These are phyloP conservation scores for Alloscopus bannaensis DNA, from an alignment of 2,888 invertebrate species.

Conservation along the genomic window DNA sequence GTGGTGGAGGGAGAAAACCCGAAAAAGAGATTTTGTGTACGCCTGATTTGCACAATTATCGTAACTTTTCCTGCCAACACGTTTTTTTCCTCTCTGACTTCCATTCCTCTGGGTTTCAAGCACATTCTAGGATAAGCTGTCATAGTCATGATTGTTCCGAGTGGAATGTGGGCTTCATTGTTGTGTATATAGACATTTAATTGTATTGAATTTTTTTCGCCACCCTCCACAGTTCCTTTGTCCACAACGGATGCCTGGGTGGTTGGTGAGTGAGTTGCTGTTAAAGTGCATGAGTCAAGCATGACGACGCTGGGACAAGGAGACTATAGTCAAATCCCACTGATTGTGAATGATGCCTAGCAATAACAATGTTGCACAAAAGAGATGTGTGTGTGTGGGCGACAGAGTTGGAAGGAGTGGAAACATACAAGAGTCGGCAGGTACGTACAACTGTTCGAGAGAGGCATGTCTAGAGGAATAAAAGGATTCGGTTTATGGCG, in stretches of 20 bases:
- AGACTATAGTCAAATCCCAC: too few relatives aligned
- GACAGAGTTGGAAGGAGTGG: too few relatives aligned
- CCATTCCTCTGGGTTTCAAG: not conserved
- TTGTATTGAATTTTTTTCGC: not conserved
- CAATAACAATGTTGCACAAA: too few relatives aligned
- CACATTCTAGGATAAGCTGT: not conserved
- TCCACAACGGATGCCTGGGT: not conserved
- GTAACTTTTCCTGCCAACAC: constrained; percentile 7
- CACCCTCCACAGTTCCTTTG: too few relatives aligned
- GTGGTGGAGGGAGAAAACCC: not conserved
- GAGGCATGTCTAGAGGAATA: too few relatives aligned
- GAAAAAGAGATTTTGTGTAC: not conserved
- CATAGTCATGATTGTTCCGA: not conserved
- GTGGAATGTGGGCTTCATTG: not conserved
- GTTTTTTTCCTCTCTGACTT: not conserved
- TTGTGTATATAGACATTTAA: not conserved
- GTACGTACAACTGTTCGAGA: too few relatives aligned
- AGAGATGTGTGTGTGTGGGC: too few relatives aligned
- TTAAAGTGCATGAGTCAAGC: too few relatives aligned
- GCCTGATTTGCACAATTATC: not conserved
- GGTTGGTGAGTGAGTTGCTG: not conserved
- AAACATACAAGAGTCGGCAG: too few relatives aligned
- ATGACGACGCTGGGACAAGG: too few relatives aligned
- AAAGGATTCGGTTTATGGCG: too few relatives aligned
- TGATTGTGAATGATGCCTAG: too few relatives aligned